phyloP scores from a whole-genome alignment of 1,140 invertebrate genomes.

The Carposina sasakii region DNA sequence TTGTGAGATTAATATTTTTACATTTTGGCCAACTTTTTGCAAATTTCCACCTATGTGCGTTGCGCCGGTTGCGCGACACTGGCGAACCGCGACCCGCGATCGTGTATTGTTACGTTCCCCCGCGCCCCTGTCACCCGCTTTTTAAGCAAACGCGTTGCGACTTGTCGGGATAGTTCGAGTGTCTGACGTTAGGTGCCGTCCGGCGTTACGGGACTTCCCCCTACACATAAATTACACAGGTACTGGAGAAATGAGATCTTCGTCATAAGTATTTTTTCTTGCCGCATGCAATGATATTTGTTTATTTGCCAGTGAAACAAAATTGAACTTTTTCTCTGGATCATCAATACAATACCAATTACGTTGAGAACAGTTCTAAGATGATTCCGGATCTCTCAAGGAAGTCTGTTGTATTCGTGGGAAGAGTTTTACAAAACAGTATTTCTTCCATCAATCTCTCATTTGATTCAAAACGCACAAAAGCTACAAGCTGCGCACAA shows the following conservation, averaged over 20 bases:
- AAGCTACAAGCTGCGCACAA: constrained; percentile 32
- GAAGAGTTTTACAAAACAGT: constrained; percentile 32
- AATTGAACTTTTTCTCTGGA: too few species aligned
- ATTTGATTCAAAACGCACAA: constrained; percentile 31
- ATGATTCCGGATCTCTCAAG: too few species aligned
- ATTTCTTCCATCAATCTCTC: constrained; percentile 29
- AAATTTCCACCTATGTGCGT: too few species aligned
- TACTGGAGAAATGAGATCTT: too few species aligned
- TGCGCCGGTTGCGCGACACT: constrained; percentile 2
- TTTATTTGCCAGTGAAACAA: too few species aligned
- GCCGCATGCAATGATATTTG: too few species aligned
- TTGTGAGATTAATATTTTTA: too few species aligned
- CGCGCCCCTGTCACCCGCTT: constrained; percentile 12
- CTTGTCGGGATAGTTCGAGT: constrained; percentile 17
- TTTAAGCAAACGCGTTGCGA: constrained; percentile 15
- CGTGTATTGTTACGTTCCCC: constrained; percentile 1
- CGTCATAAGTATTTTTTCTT: too few species aligned
- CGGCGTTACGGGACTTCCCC: constrained; percentile 23
- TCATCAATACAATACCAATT: too few species aligned
- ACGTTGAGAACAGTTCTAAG: too few species aligned
- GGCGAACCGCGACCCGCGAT: constrained; percentile 1
- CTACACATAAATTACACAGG: constrained; percentile 10
- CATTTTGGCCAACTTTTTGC: too few species aligned
- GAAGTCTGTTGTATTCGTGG: constrained; percentile 27
- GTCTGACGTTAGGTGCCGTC: constrained; percentile 24